Conservation (phyloP, 2,888 invertebrate genomes). For the Cantharis lateralis region DNA sequence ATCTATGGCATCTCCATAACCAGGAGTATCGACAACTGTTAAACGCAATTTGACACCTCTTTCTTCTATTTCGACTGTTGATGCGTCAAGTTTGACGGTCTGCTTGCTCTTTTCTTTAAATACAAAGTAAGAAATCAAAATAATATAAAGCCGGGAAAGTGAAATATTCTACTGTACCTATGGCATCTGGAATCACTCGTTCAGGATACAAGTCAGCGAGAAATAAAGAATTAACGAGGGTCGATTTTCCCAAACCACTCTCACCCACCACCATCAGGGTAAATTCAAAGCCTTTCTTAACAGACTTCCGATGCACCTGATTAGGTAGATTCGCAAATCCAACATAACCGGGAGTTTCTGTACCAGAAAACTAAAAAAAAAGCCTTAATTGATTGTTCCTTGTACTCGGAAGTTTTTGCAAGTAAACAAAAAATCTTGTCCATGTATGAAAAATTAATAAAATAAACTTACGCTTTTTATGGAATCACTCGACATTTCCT, state of each 20-base stretch:
- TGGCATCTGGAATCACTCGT: conserved; percentile 83
- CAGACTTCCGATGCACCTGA: conserved; percentile 95
- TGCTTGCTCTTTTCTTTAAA: conserved; percentile 82
- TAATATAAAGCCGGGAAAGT: too few relatives aligned
- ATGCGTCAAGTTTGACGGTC: conserved; percentile 92
- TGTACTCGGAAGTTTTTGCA: neutral
- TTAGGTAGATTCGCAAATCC: conserved; percentile 95
- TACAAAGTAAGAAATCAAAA: conserved; percentile 2
- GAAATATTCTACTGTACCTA: conserved; percentile 63
- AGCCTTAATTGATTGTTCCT: neutral
- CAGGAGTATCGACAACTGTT: conserved; percentile 95
- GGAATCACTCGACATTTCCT: conserved; percentile 62
- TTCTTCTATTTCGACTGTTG: conserved; percentile 96
- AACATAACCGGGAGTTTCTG: conserved; percentile 87
- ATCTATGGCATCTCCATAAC: conserved; percentile 94
- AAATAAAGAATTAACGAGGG: conserved; percentile 92
- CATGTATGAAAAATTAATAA: neutral
- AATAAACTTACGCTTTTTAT: conserved; percentile 60
- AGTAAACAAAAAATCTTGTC: neutral
- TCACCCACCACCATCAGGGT: conserved; percentile 90
- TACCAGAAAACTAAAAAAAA: conserved; percentile 73
- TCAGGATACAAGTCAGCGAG: conserved; percentile 94
- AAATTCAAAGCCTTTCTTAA: conserved; percentile 97
- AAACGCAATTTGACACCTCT: conserved; percentile 90
- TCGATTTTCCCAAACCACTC: conserved; percentile 92